A percentile compares a stretch with the other conserved stretches of the same genome.
phyloP scores from a whole-genome alignment of 2,113 vertebrate species.

The Oryzias celebensis region DNA sequence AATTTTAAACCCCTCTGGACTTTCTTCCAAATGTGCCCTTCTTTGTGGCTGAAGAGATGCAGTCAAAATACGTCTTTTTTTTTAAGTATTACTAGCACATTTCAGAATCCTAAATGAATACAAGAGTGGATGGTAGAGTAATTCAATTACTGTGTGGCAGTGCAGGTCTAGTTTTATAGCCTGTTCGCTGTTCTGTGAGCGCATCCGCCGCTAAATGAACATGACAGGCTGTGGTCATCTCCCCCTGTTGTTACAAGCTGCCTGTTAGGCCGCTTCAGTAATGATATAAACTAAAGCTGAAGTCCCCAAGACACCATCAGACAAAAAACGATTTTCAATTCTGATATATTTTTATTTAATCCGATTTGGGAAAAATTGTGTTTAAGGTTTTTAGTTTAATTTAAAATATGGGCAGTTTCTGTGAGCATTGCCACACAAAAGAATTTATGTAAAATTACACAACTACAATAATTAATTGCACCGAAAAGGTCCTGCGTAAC shows the following conservation, averaged over 20 bases:
- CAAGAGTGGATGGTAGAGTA: constrained; percentile 55
- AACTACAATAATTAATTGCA: neutral
- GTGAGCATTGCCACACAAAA: too few relatives aligned
- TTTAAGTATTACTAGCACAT: constrained; percentile 38
- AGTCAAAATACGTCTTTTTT: constrained; percentile 38
- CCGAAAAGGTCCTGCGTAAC: neutral
- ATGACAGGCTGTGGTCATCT: constrained; percentile 63
- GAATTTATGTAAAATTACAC: too few relatives aligned
- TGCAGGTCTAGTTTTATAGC: constrained; percentile 67
- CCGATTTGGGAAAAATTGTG: constrained; percentile 37
- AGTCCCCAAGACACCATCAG: constrained; percentile 44
- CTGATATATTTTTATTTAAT: neutral
- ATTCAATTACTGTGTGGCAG: constrained; percentile 74
- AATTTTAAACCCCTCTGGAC: constrained; percentile 15
- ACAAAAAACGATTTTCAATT: constrained; percentile 38
- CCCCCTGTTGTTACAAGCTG: constrained; percentile 68
- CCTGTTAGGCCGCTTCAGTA: constrained; percentile 58
- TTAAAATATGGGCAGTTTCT: too few relatives aligned
- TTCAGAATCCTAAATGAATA: constrained; percentile 67
- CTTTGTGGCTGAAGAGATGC: constrained; percentile 1
- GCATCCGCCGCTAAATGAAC: constrained; percentile 68
- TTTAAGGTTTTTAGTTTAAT: constrained; percentile 17
- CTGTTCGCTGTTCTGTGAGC: constrained; percentile 63
- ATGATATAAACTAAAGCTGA: constrained; percentile 55
- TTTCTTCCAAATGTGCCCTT: constrained; percentile 2